Evolutionary conservation across 2,888 invertebrate genomes (phyloP), one percentile per base, ranked within the genome.

Genomic region (Heteropelma amictum): DNA sequence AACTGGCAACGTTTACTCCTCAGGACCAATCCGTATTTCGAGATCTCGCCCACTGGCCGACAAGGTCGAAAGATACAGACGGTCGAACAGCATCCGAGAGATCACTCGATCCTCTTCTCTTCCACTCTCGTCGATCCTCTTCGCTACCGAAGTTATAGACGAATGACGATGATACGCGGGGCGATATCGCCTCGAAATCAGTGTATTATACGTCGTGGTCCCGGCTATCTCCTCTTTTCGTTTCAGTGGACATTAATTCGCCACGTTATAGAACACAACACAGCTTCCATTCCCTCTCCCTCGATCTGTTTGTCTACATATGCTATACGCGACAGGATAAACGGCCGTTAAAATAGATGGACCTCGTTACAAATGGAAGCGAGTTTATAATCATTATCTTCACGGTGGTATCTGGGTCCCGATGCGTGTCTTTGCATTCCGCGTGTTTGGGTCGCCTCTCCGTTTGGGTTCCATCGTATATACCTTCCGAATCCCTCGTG

Each of bases 291-390:
- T n/a, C n/a, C 53, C 47, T 53, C 61, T 63, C 56, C 47, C 49
- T 53, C 45, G 56, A 65, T 58, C 10, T 56, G 67, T 68, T 68
- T 45, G 49, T 61, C 58, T 49, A 56, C 45, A 35, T 23, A 17
- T 17, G 21, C 23, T 38, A 17, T 7, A 28, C 49, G 35, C 14
- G 42, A 61, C 49, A 60, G 35, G 35, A 56, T 54, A 67, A 65
- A 77, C 79, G 84, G 84, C 84, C 86, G 88, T 87, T 86, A 84
- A 88, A 88, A 88, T 88, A 88, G 87, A 88, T 87, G 88, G 86
- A 86, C 82, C 88, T 88, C 87, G 87, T 88, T 88, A 88, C 87
- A 88, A 88, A 88, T 88, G 88, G 85, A 88, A 88, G 87, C 87
- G 88, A 88, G 85, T 88, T 87, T 86, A 87, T 87, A 88, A 88